Percentiles rank a stretch among this genome's conserved stretches.
Evolutionary conservation across 2,113 vertebrate genomes (phyloP).

Genomic region (Atherinomorus stipes): DNA sequence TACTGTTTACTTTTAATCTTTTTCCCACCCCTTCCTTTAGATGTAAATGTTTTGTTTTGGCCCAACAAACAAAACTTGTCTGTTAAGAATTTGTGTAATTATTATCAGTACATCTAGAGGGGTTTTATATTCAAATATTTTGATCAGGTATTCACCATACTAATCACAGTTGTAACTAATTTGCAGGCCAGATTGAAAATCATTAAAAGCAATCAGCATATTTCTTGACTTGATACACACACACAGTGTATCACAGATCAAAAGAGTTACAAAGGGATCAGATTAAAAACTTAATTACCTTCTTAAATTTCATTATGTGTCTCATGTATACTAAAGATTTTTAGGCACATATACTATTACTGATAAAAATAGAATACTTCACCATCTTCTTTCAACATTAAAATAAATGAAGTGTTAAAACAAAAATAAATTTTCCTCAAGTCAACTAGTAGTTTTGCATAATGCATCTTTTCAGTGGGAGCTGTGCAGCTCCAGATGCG

Average conservation of each 20-base stretch:
- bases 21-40: not conserved
- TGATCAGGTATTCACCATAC: too few relatives aligned
- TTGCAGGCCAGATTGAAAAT: too few relatives aligned
- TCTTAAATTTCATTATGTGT: slow-evolving; percentile 9
- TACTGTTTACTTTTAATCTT: not conserved
- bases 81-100: too few relatives aligned
- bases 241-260: not conserved
- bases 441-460: not conserved
- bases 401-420: not conserved
- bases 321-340: not conserved
- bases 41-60: not conserved
- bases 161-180: too few relatives aligned
- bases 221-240: not conserved
- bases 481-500: not conserved
- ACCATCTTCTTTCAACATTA: not conserved
- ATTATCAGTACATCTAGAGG: too few relatives aligned
- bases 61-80: too few relatives aligned
- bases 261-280: slow-evolving; percentile 1
- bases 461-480: not conserved
- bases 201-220: too few relatives aligned
- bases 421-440: not conserved
- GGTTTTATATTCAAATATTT: too few relatives aligned
- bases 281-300: not conserved
- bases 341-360: not conserved
- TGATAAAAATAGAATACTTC: slow-evolving; percentile 14